Evolutionary conservation across 2,113 vertebrate species (phyloP), one percentile per base, ranked within the genome.

Genomic region (Apistogramma diplotaenia): DNA sequence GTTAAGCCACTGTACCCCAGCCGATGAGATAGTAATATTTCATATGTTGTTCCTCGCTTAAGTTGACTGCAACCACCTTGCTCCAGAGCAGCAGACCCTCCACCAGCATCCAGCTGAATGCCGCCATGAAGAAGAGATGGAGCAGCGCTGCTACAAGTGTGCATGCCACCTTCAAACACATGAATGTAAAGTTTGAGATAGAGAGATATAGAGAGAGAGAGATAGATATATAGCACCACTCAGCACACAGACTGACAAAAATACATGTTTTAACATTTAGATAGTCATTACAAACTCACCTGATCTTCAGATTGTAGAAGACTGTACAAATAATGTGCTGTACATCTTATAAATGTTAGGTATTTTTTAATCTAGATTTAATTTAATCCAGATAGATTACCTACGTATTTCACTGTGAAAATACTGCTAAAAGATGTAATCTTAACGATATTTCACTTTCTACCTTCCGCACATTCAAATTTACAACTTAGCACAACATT

Each of bases 41-140:
- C 95, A 96, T 96, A 85, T 95, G 95, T 19, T 91, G 86, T 31
- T 95, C 95, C 61, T 96, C 96, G 37, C 90, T 96, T 18, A 96
- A 83, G 91, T 96, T 96, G 75, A 96, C 95, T 1, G 94, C 94
- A 4, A 96, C 96, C 87, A 96, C 96, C 61, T 96, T 96, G 91
- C 96, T 96, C 96, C 96, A 96, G n/a, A 96, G 95, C 76, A 96
- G 87, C 80, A 96, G 88, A n/a, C 96, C 96, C 87, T 96, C 96
- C 49, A 96, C 95, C 87, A 96, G 89, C 96, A 96, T 96, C 96
- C 96, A 96, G 84, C 94, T 95, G 56, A 96, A 96, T 0, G 95
- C 94, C 9, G 96, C 95, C 95, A 96, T 95, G 91, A 96, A 96
- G 92, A 96, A 96, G 76, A 96, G 93, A 86, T 96, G 95, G 13